Evolutionary conservation across 2,888 invertebrate species (phyloP).

Genomic region (Spodoptera picta): DNA sequence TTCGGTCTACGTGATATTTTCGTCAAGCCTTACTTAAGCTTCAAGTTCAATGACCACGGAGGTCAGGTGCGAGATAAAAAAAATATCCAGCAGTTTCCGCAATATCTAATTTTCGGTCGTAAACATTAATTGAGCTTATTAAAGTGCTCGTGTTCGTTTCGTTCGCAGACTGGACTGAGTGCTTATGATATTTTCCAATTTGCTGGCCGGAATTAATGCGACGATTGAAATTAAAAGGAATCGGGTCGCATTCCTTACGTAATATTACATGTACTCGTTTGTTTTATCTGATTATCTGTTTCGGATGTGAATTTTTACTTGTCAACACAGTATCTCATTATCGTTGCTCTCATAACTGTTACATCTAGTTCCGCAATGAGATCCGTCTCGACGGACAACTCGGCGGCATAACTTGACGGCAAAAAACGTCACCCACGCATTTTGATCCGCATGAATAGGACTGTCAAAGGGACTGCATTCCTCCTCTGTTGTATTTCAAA

Average conservation of each 20-base stretch:
- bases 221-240: constrained; percentile 37
- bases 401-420: constrained; percentile 46
- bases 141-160: constrained; percentile 62
- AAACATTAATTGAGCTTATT: constrained; percentile 77
- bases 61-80: constrained; percentile 78
- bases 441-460: constrained; percentile 59
- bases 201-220: constrained; percentile 30
- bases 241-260: constrained; percentile 35
- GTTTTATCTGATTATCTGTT: constrained; percentile 50
- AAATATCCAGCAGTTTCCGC: constrained; percentile 70
- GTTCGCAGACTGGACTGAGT: constrained; percentile 35
- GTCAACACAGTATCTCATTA: constrained; percentile 53
- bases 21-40: constrained; percentile 66
- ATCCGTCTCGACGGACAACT: constrained; percentile 55
- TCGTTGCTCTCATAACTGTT: constrained; percentile 55
- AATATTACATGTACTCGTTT: constrained; percentile 37
- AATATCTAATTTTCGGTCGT: constrained; percentile 80
- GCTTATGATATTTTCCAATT: constrained; percentile 46
- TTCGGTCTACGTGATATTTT: constrained; percentile 75
- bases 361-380: constrained; percentile 62
- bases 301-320: constrained; percentile 49
- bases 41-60: constrained; percentile 80
- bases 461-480: constrained; percentile 62
- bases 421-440: constrained; percentile 55
- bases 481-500: constrained; percentile 46